Evolutionary conservation across 2,888 invertebrate species (phyloP).

Genomic region (Ecliptopera silaceata): DNA sequence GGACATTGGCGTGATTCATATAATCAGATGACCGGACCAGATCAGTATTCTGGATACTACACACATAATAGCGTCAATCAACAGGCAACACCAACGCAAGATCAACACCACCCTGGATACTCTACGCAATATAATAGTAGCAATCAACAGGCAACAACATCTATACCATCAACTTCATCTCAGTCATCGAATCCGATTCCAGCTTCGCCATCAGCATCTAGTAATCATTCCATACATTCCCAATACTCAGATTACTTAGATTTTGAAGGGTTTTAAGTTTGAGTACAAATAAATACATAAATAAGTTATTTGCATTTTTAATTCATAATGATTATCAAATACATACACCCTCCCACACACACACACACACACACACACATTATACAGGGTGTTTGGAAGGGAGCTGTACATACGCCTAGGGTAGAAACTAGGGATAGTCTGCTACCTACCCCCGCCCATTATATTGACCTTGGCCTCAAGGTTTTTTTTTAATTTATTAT

Average conservation of each 20-base stretch:
- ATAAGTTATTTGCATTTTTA: slow-evolving; percentile 38
- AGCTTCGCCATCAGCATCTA: slow-evolving; percentile 40
- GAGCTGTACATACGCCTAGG: no score
- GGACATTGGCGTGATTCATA: slow-evolving; percentile 41
- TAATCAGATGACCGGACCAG: slow-evolving; percentile 41
- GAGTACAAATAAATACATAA: slow-evolving; percentile 41
- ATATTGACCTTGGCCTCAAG: no score
- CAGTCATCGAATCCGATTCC: slow-evolving; percentile 25
- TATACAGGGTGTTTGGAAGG: no score
- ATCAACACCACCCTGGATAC: slow-evolving; percentile 41
- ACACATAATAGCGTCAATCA: slow-evolving; percentile 37
- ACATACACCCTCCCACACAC: slow-evolving; percentile 21
- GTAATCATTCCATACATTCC: slow-evolving; percentile 38
- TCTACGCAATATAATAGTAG: slow-evolving; percentile 34
- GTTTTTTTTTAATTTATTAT: no score
- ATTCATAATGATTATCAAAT: slow-evolving; percentile 36
- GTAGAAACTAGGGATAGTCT: no score
- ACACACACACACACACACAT: no score
- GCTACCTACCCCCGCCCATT: no score
- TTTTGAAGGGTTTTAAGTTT: slow-evolving; percentile 43
- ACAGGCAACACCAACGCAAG: slow-evolving; percentile 43
- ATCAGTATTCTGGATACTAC: slow-evolving; percentile 42
- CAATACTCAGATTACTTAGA: slow-evolving; percentile 40
- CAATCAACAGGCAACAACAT: slow-evolving; percentile 36
- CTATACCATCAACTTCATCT: slow-evolving; percentile 38